Base-by-base conservation (phyloP, 2,113 vertebrate genomes). In the Etheostoma cragini region DNA sequence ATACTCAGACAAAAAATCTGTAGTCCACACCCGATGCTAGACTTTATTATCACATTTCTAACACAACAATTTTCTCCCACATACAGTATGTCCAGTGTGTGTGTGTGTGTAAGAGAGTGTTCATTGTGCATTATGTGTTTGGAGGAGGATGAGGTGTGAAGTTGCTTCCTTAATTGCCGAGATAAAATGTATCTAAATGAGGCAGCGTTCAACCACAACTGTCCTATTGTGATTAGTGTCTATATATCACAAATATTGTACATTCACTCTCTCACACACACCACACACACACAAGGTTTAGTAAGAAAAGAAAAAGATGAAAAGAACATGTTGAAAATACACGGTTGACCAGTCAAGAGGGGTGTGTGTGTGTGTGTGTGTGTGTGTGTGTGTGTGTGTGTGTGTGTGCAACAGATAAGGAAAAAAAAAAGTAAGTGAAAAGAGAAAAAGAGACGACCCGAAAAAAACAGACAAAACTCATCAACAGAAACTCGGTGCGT, bases 111-210 rank as follows among this genome's bases (percentile, higher is more conserved):
- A 16, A 17, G 47, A 3, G 35, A 24, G 33, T 17, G 14, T 64
- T 14, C 13, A 33, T 45, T 53, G 75, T 52, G 22, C 6, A 38
- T 42, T 3, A 45, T 33, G 57, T 71, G 49, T 74, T 19, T 30
- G 50, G 64, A 86, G 8, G 26, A 76, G 72, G 68, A 85, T 79
- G 82, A 49, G 84, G 78, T 75, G 58, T 33, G 42, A 80, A 70
- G 62, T 17, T 52, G 19, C 24, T 33, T 72, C 68, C 75, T 68
- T 78, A 87, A 87, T 54, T 77, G 67, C 33, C 6, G 49, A 63
- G 72, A 89, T 83, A 24, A 85, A 88, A 83, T 72, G 61, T 45
- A 69, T 88, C 72, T 75, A 76, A 91, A 89, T 82, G 78, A 80
- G 76, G 86, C 4, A 74, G 67, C 35, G 3, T 78, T 61, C 70